Evolutionary conservation across 2,113 vertebrate species (phyloP), one percentile per base, ranked within the genome.

Genomic region (Nibea albiflora): DNA sequence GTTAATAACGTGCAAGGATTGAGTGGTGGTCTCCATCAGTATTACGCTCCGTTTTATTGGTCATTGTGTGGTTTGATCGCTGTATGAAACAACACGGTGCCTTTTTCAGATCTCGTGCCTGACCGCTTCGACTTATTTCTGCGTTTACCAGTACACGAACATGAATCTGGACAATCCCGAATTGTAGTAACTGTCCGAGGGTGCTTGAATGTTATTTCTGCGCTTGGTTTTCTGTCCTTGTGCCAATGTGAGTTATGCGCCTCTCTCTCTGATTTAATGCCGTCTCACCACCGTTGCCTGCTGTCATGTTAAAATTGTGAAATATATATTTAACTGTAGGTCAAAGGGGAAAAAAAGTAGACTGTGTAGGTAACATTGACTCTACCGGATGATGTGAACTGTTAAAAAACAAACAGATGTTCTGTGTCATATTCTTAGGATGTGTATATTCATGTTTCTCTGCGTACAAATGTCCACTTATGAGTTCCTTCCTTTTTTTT

Each of bases 61-160:
- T 49, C 7, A 24, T 9, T 56, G 11, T 3, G 11, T 44, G 49
- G 22, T 67, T 53, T 64, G 17, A 58, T 66, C 64, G 39, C 58
- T 61, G 19, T 47, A 63, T 20, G 15, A 73, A 88, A 80, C 17
- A 65, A 64, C 57, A 46, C 17, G n/a, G 63, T 89, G 90, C 87
- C 87, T 91, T 88, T 35, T 78, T 75, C 16, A 47, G 28, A 80
- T 64, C 63, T 72, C 73, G 76, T 86, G 80, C 78, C 67, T 75
- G 20, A 84, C 17, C 16, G 19, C 69, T 84, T 9, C 1, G 9
- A 42, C 35, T 52, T 28, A 65, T 68, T 35, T 61, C 31, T 58
- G 20, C 20, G 5, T 19, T 42, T 64, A 28, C 17, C 63, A 57
- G 12, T 49, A 67, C 11, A 17, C 49, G n/a, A 75, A 52, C 17